Evolutionary conservation across 2,888 invertebrate genomes (phyloP).

Genomic region (Arctia plantaginis): DNA sequence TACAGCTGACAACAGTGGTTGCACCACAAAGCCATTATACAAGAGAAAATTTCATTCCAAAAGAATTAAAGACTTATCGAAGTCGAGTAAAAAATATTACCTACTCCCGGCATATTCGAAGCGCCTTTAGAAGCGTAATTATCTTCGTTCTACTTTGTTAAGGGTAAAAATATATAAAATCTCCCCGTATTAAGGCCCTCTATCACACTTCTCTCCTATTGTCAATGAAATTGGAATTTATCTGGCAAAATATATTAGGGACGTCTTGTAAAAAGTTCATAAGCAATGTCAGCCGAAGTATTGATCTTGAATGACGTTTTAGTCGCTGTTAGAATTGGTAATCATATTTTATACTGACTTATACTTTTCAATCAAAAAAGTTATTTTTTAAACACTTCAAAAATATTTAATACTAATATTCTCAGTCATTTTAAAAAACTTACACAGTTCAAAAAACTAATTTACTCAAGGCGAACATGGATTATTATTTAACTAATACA

Average conservation of each 20-base stretch:
- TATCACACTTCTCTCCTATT: not conserved
- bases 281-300: not conserved
- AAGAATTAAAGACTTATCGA: not conserved
- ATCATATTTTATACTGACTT: not conserved
- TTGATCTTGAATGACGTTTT: not conserved
- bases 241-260: not conserved
- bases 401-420: no score
- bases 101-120: not conserved
- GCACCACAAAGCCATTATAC: not conserved
- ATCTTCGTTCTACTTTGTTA: not conserved
- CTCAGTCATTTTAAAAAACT: no score
- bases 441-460: no score
- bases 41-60: not conserved
- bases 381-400: no score
- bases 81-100: not conserved
- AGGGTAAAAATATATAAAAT: not conserved
- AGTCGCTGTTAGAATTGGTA: not conserved
- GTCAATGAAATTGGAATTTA: not conserved
- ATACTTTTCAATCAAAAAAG: no score
- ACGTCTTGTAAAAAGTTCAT: not conserved
- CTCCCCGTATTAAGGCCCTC: not conserved
- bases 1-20: not conserved
- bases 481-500: no score
- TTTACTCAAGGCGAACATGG: no score
- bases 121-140: not conserved